Conservation (phyloP, 2,797 vertebrate genomes). For the Coluber constrictor region DNA sequence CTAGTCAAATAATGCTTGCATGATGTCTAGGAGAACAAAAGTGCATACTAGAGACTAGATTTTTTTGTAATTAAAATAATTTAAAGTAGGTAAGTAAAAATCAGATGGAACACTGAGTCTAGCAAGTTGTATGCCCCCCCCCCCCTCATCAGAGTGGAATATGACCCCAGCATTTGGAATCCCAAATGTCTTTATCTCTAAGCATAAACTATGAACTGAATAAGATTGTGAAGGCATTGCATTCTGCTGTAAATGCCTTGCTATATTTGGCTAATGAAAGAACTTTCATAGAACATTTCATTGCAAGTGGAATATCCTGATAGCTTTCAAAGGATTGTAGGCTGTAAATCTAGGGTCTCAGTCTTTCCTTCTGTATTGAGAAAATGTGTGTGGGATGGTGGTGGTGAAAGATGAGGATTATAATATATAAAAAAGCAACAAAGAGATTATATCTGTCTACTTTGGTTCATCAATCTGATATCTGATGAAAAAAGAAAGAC, state of each 20-base stretch:
- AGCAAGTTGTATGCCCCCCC: not conserved
- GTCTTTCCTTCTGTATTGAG: not conserved
- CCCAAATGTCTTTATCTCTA: not conserved
- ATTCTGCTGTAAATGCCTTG: not conserved
- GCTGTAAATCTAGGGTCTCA: not conserved
- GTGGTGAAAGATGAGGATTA: not conserved
- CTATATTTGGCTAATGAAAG: not conserved
- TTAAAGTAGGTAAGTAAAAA: not conserved
- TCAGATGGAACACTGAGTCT: not conserved
- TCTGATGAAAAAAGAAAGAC: not conserved
- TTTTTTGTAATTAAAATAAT: not conserved
- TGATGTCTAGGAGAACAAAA: not conserved
- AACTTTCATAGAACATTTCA: not conserved
- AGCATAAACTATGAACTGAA: not conserved
- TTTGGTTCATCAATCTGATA: not conserved
- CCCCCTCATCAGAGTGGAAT: not conserved
- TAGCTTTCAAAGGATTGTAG: not conserved
- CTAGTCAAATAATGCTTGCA: not conserved
- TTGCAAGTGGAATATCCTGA: not conserved
- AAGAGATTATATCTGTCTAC: not conserved
- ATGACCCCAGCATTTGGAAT: not conserved
- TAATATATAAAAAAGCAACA: not conserved
- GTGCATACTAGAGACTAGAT: not conserved
- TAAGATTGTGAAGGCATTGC: not conserved
- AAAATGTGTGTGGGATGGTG: not conserved